phyloP scores from a whole-genome alignment of 2,113 vertebrate genomes.

The Dromiciops gliroides region DNA sequence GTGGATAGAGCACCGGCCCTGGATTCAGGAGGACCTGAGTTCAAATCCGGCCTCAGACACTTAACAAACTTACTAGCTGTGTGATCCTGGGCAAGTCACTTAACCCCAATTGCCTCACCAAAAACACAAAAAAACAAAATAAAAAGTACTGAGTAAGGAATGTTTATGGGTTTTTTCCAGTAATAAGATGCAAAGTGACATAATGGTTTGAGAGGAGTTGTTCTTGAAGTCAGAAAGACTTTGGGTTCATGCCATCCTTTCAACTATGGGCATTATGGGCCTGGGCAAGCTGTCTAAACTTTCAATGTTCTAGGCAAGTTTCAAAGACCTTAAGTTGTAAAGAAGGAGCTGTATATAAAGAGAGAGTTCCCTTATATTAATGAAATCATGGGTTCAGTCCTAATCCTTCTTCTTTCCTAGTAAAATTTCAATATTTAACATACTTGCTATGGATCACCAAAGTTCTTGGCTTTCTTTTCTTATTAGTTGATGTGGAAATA shows the following conservation, averaged over 20 bases:
- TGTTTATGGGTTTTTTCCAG: neutral
- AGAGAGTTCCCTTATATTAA: neutral
- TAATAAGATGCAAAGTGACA: neutral
- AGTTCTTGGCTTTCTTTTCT: neutral
- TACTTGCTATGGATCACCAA: neutral
- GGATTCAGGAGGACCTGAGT: too few relatives aligned
- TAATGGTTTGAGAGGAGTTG: neutral
- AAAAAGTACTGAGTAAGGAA: neutral
- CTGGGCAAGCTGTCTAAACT: too few relatives aligned
- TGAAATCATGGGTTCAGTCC: neutral
- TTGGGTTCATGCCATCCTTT: neutral
- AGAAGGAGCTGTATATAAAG: neutral
- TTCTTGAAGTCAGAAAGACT: neutral
- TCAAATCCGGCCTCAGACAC: too few relatives aligned
- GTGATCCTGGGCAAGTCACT: too few relatives aligned
- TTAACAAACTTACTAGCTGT: too few relatives aligned
- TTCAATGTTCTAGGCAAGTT: neutral
- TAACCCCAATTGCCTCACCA: too few relatives aligned
- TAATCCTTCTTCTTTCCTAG: neutral
- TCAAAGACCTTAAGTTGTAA: neutral
- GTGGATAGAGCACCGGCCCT: too few relatives aligned
- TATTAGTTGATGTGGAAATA: neutral
- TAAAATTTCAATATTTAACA: neutral
- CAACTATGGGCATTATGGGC: accelerated
- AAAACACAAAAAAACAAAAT: too few relatives aligned